Evolutionary conservation across 2,113 vertebrate genomes (phyloP), one percentile per base, ranked within the genome.

Genomic region (Acrocephalus kingi): DNA sequence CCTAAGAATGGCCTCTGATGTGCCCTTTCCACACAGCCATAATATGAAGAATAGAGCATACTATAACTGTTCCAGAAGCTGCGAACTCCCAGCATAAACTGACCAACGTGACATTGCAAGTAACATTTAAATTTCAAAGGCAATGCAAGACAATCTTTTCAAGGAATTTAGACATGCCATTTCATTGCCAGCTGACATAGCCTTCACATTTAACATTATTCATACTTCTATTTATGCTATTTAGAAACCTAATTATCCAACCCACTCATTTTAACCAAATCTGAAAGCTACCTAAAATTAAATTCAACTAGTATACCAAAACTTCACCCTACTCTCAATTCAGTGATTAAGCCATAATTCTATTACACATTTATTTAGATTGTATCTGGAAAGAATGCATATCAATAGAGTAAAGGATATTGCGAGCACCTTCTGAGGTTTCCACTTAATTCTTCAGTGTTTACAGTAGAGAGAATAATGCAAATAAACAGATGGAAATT

Each of bases 111-210:
- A 43, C 76, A 52, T 35, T 31, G 71, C 58, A 93, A 74, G 76
- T 74, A 75, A 89, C 63, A 73, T 54, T 79, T 79, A 85, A n/a
- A 95, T 72, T 79, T 74, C 73, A 81, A 92, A 96, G 52, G 16
- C 25, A 67, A 19, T 43, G 23, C 33, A 87, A 85, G 16, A 84
- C 33, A 62, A 54, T 78, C 1, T 86, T 92, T 73, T 71, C 43
- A 85, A 87, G 56, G 17, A 67, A 87, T 37, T 11, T 35, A 41
- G 46, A 78, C 39, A 27, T 49, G 87, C 48, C 18, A 58, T 96
- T 94, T 92, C 51, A 59, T 27, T 78, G 78, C 37, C 5, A 4
- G 59, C 28, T 93, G 55, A 78, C 67, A 79, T 0, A 27, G 71
- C 43, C 37, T 92, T 74, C 59, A 73, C 33, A 51, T 69, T 68